Evolutionary conservation across 2,113 vertebrate species (phyloP), one percentile per base, ranked within the genome.

Genomic region (Arenaria interpres): DNA sequence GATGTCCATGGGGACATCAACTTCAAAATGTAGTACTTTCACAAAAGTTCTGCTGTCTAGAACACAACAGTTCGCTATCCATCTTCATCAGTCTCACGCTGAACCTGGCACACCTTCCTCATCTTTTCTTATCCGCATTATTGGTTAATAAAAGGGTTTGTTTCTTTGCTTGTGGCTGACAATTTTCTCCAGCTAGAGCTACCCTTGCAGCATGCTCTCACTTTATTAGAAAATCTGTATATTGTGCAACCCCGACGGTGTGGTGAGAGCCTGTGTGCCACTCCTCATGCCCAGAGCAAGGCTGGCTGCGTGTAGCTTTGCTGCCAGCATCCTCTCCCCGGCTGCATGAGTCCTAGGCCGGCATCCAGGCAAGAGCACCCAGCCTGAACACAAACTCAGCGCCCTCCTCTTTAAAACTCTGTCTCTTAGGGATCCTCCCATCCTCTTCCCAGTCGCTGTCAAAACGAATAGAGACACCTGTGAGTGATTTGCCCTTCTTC

Each of bases 161-260:
- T 90, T 93, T 88, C 82, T 54, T 76, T 50, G 23, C 51, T 84
- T n/a, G 37, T 37, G 72, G 51, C 6, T 67, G 68, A 46, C n/a
- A 54, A 63, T 81, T 30, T 87, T 37, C 76, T 92, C 50, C 37
- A 59, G 59, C 45, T 74, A 66, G 50, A 21, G 37, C 3, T 9
- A 68, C 57, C 33, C 45, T 54, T 53, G 13, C 17, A 53, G 71
- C 21, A 32, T 4, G 8, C 53, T 46, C 33, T 64, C 46, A 32
- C 2, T 2, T 54, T 63, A 24, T 57, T 72, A 74, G 35, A 37
- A 57, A 46, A 63, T 27, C n/a, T 37, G 17, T 20, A 43, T 37
- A 35, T 23, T 83, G 54, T 11, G 20, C 45, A 56, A 48, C 8
- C n/a, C 13, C 0, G 0, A 3, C 2, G 18, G 22, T 28, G 48